A percentile compares a stretch with the other conserved stretches of the same genome.
Conservation (phyloP, 2,113 vertebrate genomes). For the Petromus typicus region DNA sequence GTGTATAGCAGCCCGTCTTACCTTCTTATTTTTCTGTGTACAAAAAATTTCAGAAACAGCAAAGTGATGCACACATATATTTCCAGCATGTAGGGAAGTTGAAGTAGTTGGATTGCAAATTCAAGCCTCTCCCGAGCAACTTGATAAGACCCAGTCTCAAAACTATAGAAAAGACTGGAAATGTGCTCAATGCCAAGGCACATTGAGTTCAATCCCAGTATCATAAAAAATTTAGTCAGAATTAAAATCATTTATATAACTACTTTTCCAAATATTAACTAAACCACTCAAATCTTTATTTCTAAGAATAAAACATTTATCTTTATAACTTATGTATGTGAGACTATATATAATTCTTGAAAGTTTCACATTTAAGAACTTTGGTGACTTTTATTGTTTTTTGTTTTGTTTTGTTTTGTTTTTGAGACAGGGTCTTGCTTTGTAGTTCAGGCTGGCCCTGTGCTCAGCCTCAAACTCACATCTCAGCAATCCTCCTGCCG, state of each 20-base stretch:
- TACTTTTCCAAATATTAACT: not conserved
- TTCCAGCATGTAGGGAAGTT: not conserved
- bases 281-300: not conserved
- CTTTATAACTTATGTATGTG: not conserved
- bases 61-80: not conserved
- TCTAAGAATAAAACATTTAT: not conserved
- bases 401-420: too few species aligned
- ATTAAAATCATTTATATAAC: conserved; percentile 26
- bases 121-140: not conserved
- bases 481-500: too few species aligned
- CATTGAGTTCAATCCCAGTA: not conserved
- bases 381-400: conserved; percentile 25
- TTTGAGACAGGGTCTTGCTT: too few species aligned
- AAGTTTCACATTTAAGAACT: not conserved
- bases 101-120: not conserved
- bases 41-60: not conserved
- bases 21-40: not conserved
- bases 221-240: not conserved
- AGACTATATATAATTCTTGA: not conserved
- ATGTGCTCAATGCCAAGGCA: not conserved
- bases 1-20: not conserved
- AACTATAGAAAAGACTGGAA: not conserved
- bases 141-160: not conserved
- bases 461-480: too few species aligned
- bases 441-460: too few species aligned